Percentiles rank a stretch among this genome's conserved stretches.
These are phyloP conservation scores for Lepisosteus osseus DNA, from an alignment of 2,113 vertebrate species.

Conservation along the genomic window DNA sequence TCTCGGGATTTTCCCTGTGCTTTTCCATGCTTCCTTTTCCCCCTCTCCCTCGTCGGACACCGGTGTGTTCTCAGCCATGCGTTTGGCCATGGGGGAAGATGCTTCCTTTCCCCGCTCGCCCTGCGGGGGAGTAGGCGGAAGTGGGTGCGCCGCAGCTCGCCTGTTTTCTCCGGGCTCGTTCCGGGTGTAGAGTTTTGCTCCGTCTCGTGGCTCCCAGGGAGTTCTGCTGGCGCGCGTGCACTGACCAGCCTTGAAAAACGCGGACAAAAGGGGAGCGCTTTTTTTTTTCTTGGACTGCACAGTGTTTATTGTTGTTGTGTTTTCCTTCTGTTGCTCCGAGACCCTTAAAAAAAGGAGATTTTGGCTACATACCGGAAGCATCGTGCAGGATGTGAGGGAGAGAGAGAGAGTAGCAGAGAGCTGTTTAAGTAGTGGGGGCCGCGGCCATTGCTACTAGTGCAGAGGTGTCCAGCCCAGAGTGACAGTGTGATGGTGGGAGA, in stretches of 20 bases:
- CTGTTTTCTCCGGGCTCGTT: not conserved
- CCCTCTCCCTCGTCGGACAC: not conserved
- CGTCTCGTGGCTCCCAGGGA: conserved; percentile 20
- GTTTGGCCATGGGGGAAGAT: not conserved
- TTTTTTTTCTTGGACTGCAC: too few relatives aligned
- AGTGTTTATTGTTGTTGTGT: too few relatives aligned
- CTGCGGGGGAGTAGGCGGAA: not conserved
- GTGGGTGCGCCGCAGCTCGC: conserved; percentile 12
- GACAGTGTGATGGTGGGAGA: too few relatives aligned
- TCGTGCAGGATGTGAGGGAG: too few relatives aligned
- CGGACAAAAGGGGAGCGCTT: not conserved
- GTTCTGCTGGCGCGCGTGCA: too few relatives aligned
- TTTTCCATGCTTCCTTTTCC: not conserved
- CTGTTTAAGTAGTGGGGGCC: conserved; percentile 12
- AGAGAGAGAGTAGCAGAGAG: not conserved
- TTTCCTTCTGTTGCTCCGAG: too few relatives aligned
- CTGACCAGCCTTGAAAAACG: too few relatives aligned
- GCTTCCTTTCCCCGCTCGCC: not conserved
- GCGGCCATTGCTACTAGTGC: too few relatives aligned
- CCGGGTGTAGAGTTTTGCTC: not conserved
- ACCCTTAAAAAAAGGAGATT: too few relatives aligned
- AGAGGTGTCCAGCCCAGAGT: too few relatives aligned
- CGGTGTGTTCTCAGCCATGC: not conserved
- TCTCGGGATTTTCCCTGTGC: not conserved
- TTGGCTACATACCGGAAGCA: too few relatives aligned